Evolutionary conservation across 2,113 vertebrate species (phyloP).

Genomic region (Merops nubicus): DNA sequence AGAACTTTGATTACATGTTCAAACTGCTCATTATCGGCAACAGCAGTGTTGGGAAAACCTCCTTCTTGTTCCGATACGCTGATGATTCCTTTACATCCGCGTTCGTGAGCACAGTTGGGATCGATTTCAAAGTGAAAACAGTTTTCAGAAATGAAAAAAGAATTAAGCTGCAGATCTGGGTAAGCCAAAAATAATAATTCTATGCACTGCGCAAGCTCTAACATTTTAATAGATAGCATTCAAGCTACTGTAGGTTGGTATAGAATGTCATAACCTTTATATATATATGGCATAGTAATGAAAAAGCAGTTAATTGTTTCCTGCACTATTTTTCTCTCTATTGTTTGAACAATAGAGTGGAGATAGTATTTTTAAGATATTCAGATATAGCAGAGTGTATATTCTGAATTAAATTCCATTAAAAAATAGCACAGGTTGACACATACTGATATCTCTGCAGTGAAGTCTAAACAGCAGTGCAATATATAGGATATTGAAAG

Average conservation of each 20-base stretch:
- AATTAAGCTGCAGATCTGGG: slow-evolving; percentile 99
- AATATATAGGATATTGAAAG: neutral
- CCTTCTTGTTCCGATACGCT: slow-evolving; percentile 95
- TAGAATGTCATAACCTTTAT: neutral
- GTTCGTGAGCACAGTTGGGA: slow-evolving; percentile 97
- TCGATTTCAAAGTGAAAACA: slow-evolving; percentile 99
- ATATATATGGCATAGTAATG: neutral
- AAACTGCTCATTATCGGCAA: slow-evolving; percentile 61
- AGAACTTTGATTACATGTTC: slow-evolving; percentile 66
- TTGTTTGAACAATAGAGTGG: neutral
- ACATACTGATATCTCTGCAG: neutral
- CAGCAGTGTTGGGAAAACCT: slow-evolving; percentile 72
- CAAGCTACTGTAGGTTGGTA: neutral
- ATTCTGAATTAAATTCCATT: neutral
- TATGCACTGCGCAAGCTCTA: neutral
- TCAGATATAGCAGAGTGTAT: neutral
- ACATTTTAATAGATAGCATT: neutral
- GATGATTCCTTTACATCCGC: slow-evolving; percentile 97
- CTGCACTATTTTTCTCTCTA: neutral
- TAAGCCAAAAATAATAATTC: slow-evolving; percentile 70
- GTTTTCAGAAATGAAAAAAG: slow-evolving; percentile 98
- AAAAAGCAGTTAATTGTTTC: neutral
- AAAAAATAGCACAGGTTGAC: neutral
- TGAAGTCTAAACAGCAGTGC: neutral
- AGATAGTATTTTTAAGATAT: neutral